phyloP scores from a whole-genome alignment of 2,888 invertebrate species.

The Lasioglossum lativentre region DNA sequence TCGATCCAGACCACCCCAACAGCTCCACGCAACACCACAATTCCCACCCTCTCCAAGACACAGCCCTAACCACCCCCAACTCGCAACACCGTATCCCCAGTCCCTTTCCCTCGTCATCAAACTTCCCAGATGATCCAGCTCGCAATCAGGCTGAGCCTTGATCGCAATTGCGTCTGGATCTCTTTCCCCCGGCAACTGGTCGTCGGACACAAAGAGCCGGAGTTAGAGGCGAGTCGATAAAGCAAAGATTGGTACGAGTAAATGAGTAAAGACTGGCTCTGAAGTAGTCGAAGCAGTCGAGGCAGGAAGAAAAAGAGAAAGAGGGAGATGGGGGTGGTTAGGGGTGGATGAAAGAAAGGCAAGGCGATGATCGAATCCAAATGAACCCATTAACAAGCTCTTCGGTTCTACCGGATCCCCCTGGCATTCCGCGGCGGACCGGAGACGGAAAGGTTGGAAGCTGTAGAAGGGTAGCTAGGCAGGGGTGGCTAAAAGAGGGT shows the following conservation, averaged over 20 bases:
- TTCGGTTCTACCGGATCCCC: constrained; percentile 71
- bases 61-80: neutral
- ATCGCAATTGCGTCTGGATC: constrained; percentile 16
- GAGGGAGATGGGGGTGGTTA: neutral
- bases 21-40: neutral
- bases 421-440: constrained; percentile 68
- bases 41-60: neutral
- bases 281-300: constrained; percentile 24
- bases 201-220: constrained; percentile 2
- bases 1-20: neutral
- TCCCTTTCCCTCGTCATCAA: neutral
- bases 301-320: neutral
- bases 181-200: neutral
- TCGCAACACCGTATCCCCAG: too few relatives aligned
- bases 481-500: neutral
- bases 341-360: constrained; percentile 74
- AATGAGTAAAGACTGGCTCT: constrained; percentile 48
- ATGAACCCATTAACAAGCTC: constrained; percentile 83
- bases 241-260: constrained; percentile 51
- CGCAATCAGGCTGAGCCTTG: neutral
- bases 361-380: constrained; percentile 82
- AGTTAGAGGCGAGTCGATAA: constrained; percentile 51
- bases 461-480: neutral
- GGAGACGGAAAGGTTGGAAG: constrained; percentile 50
- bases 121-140: neutral